These are phyloP conservation scores for Campoplex capitator DNA, from an alignment of 2,888 invertebrate species.

Conservation along the genomic window DNA sequence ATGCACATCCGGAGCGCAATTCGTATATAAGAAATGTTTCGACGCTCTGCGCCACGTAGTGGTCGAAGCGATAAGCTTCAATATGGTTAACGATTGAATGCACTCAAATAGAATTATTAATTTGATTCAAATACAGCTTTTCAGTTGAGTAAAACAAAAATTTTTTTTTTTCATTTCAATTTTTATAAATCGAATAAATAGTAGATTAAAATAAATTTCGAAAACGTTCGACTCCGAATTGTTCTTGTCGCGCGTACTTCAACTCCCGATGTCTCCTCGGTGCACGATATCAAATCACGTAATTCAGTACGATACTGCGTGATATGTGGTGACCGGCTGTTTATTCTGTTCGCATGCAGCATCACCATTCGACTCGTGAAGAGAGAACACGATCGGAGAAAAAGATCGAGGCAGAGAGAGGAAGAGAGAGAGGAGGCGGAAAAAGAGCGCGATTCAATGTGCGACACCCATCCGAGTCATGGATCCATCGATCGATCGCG, in stretches of 20 bases:
- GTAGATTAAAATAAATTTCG: too few species aligned
- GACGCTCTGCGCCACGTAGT: too few species aligned
- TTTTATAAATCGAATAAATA: too few species aligned
- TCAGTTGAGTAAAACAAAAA: too few species aligned
- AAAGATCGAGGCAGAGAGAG: constrained; percentile 9
- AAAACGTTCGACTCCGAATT: neutral
- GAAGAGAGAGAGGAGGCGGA: constrained; percentile 62
- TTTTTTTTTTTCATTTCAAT: too few species aligned
- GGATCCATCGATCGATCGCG: constrained; percentile 68
- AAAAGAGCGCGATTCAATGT: constrained; percentile 62
- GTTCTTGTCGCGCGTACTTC: constrained; percentile 40
- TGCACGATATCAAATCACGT: constrained; percentile 69
- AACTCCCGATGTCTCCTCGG: constrained; percentile 15
- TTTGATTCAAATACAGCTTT: too few species aligned
- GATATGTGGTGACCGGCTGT: constrained; percentile 45
- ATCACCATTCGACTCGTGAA: constrained; percentile 32
- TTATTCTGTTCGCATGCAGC: constrained; percentile 2
- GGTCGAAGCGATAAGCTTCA: too few species aligned
- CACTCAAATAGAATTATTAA: too few species aligned
- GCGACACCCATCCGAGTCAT: constrained; percentile 68
- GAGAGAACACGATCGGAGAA: constrained; percentile 19
- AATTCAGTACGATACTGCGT: constrained; percentile 59
- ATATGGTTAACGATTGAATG: too few species aligned
- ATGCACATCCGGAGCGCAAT: too few species aligned
- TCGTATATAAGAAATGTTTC: too few species aligned